Evolutionary conservation across 2,888 invertebrate genomes (phyloP).

Genomic region (Lasius platythorax): DNA sequence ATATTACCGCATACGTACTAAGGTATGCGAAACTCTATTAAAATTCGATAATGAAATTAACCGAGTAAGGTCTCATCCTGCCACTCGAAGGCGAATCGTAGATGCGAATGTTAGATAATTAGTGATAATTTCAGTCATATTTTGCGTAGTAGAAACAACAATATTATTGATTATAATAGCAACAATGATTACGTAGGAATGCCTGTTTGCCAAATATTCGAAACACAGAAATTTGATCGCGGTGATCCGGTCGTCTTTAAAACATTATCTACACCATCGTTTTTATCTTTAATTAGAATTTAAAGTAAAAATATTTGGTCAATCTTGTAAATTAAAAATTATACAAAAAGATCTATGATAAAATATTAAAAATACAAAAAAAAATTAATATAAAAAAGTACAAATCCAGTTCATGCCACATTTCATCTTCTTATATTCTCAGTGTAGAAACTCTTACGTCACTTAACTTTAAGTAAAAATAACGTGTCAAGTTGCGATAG

Average conservation of each 20-base stretch:
- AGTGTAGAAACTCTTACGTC: background rate
- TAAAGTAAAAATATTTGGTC: background rate
- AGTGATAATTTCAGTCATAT: background rate
- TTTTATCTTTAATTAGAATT: conserved; percentile 5
- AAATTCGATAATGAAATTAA: conserved; percentile 35
- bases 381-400: background rate
- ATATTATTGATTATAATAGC: conserved; percentile 11
- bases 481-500: background rate
- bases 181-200: background rate
- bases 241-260: conserved; percentile 2
- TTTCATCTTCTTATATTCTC: background rate
- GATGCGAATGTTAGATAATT: conserved; percentile 27
- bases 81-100: conserved; percentile 4
- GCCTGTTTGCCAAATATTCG: conserved; percentile 15
- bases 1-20: conserved; percentile 1
- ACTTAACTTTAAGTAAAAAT: conserved; percentile 7
- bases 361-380: background rate
- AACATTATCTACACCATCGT: background rate
- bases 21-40: background rate
- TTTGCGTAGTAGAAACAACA: conserved; percentile 15
- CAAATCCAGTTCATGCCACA: conserved; percentile 4
- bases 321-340: background rate
- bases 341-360: background rate
- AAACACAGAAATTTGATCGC: conserved; percentile 15
- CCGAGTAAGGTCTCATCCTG: conserved; percentile 12